These are phyloP conservation scores for Chitala chitala DNA, from an alignment of 2,113 vertebrate genomes.

Conservation along the genomic window DNA sequence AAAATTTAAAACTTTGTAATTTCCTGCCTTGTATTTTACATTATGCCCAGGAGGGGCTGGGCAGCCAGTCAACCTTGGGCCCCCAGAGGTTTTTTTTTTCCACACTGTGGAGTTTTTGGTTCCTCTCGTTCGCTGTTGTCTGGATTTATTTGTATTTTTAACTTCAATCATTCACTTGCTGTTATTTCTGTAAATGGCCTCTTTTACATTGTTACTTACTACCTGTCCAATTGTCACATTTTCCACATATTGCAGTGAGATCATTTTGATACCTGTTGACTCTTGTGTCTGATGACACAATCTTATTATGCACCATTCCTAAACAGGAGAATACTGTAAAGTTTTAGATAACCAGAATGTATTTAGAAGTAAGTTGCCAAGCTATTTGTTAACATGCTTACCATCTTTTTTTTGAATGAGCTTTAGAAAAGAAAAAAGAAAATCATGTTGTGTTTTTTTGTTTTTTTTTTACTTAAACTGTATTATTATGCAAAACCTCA, in stretches of 20 bases:
- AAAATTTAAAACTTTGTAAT: too few species aligned
- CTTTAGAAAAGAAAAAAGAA: slow-evolving; percentile 42
- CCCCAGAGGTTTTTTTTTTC: too few species aligned
- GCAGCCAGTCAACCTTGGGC: too few species aligned
- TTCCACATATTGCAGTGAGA: slow-evolving; percentile 52
- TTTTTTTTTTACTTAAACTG: slow-evolving; percentile 31
- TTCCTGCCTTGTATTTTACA: too few species aligned
- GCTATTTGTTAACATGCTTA: slow-evolving; percentile 35
- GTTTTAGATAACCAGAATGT: slow-evolving; percentile 27
- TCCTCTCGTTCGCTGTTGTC: too few species aligned
- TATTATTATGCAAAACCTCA: slow-evolving; percentile 35
- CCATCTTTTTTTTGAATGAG: slow-evolving; percentile 36
- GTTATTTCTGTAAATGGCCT: too few species aligned
- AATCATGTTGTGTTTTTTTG: too few species aligned
- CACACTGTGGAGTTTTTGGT: too few species aligned
- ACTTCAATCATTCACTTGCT: too few species aligned
- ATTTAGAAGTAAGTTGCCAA: not conserved
- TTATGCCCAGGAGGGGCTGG: too few species aligned
- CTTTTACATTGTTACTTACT: slow-evolving; percentile 1
- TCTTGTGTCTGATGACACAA: slow-evolving; percentile 42
- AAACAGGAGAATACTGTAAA: slow-evolving; percentile 23
- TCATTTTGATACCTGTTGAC: slow-evolving; percentile 34
- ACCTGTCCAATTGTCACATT: slow-evolving; percentile 52
- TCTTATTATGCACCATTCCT: slow-evolving; percentile 46
- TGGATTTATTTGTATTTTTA: too few species aligned